Evolutionary conservation across 2,797 vertebrate genomes (phyloP).

Genomic region (Mormyrus hasselquistii): DNA sequence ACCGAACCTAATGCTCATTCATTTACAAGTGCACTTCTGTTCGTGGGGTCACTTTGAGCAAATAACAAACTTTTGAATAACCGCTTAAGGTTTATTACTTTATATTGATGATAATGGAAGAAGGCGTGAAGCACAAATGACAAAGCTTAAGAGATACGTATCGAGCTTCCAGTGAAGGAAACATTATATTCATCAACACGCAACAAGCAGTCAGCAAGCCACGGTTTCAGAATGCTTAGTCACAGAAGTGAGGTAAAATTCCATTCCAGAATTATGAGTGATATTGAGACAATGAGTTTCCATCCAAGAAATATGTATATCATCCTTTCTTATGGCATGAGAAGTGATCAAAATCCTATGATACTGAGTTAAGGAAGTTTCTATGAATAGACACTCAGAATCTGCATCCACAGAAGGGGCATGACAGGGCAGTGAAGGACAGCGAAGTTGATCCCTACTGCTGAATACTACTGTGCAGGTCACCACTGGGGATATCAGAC

Average conservation of each 20-base stretch:
- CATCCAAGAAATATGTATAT: background rate
- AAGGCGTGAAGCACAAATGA: background rate
- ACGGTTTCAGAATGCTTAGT: background rate
- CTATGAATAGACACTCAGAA: background rate
- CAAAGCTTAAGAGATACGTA: background rate
- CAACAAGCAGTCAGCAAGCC: background rate
- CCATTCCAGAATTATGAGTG: background rate
- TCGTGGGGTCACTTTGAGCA: background rate
- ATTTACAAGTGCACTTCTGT: background rate
- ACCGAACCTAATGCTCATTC: background rate
- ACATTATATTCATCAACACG: background rate
- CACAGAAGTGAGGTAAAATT: background rate
- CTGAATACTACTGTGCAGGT: slow-evolving; percentile 18
- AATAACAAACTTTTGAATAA: background rate
- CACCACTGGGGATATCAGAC: slow-evolving; percentile 28
- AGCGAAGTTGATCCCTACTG: background rate
- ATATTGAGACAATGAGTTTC: background rate
- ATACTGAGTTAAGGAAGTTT: background rate
- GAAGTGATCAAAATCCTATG: background rate
- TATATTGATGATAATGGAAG: background rate
- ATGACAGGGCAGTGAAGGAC: background rate
- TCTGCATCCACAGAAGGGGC: background rate
- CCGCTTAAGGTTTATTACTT: background rate
- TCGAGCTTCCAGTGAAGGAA: background rate
- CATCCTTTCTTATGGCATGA: background rate